Percentiles rank a stretch among this genome's conserved stretches.
Evolutionary conservation across 1,140 invertebrate genomes (phyloP).

Genomic region (Mya arenaria): DNA sequence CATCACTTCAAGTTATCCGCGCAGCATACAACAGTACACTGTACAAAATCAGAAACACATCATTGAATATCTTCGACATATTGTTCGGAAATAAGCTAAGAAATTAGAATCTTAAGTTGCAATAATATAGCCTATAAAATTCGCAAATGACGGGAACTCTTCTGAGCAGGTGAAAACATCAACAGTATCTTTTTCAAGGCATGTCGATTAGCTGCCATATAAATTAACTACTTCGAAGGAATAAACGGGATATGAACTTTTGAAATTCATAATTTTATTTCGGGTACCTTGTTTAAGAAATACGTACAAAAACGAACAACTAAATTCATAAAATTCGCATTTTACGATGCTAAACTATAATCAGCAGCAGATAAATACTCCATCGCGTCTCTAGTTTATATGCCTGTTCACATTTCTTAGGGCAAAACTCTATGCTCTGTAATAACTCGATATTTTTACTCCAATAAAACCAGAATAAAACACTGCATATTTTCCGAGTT

Average conservation of each 20-base stretch:
- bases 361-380: background rate
- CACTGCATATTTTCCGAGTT: constrained; percentile 21
- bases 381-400: background rate
- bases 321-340: background rate
- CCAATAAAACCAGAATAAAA: constrained; percentile 33
- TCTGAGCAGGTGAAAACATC: no score
- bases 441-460: constrained; percentile 26
- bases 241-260: background rate
- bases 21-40: background rate
- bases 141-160: no score
- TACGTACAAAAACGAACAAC: background rate
- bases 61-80: no score
- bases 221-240: background rate
- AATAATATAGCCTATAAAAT: no score
- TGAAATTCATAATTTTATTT: background rate
- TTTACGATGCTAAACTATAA: background rate
- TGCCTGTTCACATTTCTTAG: background rate
- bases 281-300: background rate
- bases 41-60: background rate
- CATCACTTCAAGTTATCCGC: background rate
- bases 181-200: no score
- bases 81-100: no score
- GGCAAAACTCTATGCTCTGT: background rate
- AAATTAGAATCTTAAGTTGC: no score
- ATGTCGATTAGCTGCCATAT: no score